Evolutionary conservation across 2,113 vertebrate species (phyloP), one percentile per base, ranked within the genome.

Genomic region (Pachypanchax playfairii): DNA sequence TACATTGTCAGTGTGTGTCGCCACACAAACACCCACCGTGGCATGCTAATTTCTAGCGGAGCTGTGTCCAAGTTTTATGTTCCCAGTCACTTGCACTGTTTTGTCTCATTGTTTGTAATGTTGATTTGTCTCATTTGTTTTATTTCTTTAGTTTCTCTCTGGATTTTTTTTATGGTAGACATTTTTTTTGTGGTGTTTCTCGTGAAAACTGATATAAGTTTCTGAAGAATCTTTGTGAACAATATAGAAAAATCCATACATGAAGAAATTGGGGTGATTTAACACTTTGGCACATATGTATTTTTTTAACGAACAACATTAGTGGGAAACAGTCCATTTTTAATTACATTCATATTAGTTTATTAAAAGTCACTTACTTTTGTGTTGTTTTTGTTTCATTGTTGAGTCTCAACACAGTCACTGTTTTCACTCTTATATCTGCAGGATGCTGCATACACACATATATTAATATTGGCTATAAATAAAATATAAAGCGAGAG

Each of bases 1-100:
- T 17, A 11, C 15, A 26, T 14, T 53, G 48, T 53, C 60, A 49
- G 74, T 64, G 74, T 65, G 77, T 68, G 76, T 63, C 20, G 44
- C 29, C 2, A 24, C 55, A 71, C 28, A 56, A 69, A 56, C 8
- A 26, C 55, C 73, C 66, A 52, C 69, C 33, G 42, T 1, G 2
- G 49, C 8, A 26, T 28, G 62, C 28, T 65, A 42, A 65, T 76
- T 79, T 56, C 55, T 66, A 28, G 28, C 64, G 41, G 62, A 65
- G 41, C 44, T 15, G 1, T 64, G 31, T 65, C 25, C 41, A 21
- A 25, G 33, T 49, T 41, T 35, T 54, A 9, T 54, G 61, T 70
- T 48, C 36, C 43, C 59, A 59, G 22, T n/a, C n/a, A n/a, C n/a
- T n/a, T n/a, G n/a, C n/a, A n/a, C n/a, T n/a, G n/a, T n/a, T n/a